Evolutionary conservation across 2,888 invertebrate species (phyloP), one percentile per base, ranked within the genome.

Genomic region (Tachina lurida): DNA sequence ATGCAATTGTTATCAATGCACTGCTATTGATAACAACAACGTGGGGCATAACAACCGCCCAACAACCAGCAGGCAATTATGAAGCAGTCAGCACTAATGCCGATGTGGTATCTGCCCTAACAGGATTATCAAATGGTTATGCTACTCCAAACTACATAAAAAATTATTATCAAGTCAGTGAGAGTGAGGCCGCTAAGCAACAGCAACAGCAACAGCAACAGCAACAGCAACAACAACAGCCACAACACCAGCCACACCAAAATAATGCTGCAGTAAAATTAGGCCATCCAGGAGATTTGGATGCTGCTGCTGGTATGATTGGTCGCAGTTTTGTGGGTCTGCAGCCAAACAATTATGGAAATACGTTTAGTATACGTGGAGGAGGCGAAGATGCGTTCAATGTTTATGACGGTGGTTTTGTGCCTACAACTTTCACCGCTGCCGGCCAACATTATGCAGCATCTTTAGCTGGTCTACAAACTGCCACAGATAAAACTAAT

Each of bases 361-460:
- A 83, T 67, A 39, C 73, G 22, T 12, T 68, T 47, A 43, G 19
- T 56, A n/a, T 63, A 39, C 60, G 60, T 39, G 67, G 22, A 54
- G 45, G 22, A 2, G 76, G 19, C 10, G 54, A 60, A 43, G 54
- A 82, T 17, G 17, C 52, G 1, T 83, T 76, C 45, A 79, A 67
- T 86, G 39, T 83, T 22, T 82, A 79, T 45, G 56, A 79, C 17
- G 70, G 63, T 86, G 88, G 88, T 74, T 88, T 89, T 82, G 65
- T 87, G 77, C 88, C 89, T 60, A 88, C 88, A 78, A 88, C 87
- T 56, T 77, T 88, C 39, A 87, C 87, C n/a, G 87, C 88, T 71
- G 88, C 89, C 52, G 88, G 90, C 62, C 87, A 88, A 87, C 89
- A 90, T 87, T 87, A 88, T 86, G 87, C 68, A 62, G 65, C 86